Percentiles rank a stretch among this genome's conserved stretches.
These are phyloP conservation scores for Mormyrops boulengeri DNA, from an alignment of 2,797 vertebrate genomes.

Conservation along the genomic window DNA sequence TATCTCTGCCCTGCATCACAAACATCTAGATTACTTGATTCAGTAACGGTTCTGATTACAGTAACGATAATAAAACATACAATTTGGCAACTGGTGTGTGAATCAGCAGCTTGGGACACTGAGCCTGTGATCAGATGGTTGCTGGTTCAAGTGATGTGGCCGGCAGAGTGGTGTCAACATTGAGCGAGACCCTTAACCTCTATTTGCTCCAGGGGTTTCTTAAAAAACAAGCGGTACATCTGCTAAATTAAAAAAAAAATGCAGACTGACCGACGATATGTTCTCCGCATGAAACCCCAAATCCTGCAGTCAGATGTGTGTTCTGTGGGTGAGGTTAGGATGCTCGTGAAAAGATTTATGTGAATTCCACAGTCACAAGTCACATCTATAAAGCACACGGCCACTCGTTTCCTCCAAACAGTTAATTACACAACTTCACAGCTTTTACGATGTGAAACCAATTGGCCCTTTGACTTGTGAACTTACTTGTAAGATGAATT, in stretches of 20 bases:
- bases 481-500: slow-evolving; percentile 17
- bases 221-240: neutral
- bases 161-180: neutral
- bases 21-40: neutral
- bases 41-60: neutral
- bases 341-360: slow-evolving; percentile 19
- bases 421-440: slow-evolving; percentile 25
- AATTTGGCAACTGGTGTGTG: neutral
- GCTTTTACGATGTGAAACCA: slow-evolving; percentile 22
- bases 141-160: neutral
- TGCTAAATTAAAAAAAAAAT: neutral
- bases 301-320: neutral
- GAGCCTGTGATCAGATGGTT: neutral
- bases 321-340: neutral
- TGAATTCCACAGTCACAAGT: slow-evolving; percentile 21
- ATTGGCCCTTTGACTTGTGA: slow-evolving; percentile 18
- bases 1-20: neutral
- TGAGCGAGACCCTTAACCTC: neutral
- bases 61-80: neutral
- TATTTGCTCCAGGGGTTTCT: neutral
- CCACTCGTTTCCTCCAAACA: slow-evolving; percentile 22
- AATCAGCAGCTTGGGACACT: neutral
- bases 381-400: slow-evolving; percentile 17
- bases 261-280: neutral
- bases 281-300: neutral